Base-by-base conservation (phyloP, 2,888 invertebrate species). In the Chrysodeixis includens region DNA sequence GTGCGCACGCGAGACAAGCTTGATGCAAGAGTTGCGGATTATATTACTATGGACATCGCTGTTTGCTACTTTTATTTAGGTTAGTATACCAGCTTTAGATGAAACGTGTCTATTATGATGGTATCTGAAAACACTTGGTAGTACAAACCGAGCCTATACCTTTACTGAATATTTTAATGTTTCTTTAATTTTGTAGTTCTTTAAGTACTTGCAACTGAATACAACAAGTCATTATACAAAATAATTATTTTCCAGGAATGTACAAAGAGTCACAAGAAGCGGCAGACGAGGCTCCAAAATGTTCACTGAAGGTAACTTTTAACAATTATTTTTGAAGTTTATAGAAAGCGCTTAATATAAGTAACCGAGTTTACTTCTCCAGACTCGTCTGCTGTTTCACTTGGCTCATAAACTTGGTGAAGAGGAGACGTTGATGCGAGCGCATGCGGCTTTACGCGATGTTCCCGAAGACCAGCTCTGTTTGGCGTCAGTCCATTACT, bases 51-150 rank as follows among this genome's bases (percentile, higher is more conserved):
- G 32, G 99, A 99, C 90, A 93, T 99, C 12, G 99, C 98, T 2
- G 99, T 99, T 77, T 99, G 99, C 89, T 98, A 98, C 92, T 99
- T 99, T 90, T 99, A 98, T 88, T 95, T 99, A 83, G 99, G 99
- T 92, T 46, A 46, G 65, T 56, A n/a, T n/a, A n/a, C n/a, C n/a
- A n/a, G n/a, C n/a, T n/a, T n/a, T n/a, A n/a, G n/a, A n/a, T n/a
- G n/a, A n/a, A n/a, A n/a, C n/a, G n/a, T n/a, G n/a, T n/a, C n/a
- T n/a, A n/a, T n/a, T n/a, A n/a, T n/a, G n/a, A n/a, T n/a, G n/a
- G n/a, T n/a, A n/a, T n/a, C n/a, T n/a, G n/a, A n/a, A n/a, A n/a
- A n/a, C n/a, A n/a, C n/a, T n/a, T n/a, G n/a, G n/a, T n/a, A n/a
- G n/a, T n/a, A n/a, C n/a, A n/a, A n/a, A n/a, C n/a, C n/a, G n/a